These are phyloP conservation scores for Osmerus eperlanus DNA, from an alignment of 2,113 vertebrate species.

Conservation along the genomic window DNA sequence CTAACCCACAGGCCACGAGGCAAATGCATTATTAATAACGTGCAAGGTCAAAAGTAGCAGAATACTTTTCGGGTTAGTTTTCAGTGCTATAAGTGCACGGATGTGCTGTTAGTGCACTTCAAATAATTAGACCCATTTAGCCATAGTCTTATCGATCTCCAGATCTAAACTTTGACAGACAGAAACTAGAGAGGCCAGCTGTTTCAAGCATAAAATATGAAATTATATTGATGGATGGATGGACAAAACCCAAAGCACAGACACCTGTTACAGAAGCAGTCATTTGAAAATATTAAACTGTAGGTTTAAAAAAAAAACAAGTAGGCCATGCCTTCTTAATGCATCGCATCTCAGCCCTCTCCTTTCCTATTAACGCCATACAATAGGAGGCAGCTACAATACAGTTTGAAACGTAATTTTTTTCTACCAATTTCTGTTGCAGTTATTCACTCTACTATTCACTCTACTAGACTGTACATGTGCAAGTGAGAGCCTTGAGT, in stretches of 20 bases:
- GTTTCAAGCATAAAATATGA: neutral
- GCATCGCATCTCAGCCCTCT: neutral
- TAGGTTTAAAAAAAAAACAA: neutral
- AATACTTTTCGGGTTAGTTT: neutral
- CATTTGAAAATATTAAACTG: no score
- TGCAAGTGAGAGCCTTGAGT: no score
- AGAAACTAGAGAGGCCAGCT: neutral
- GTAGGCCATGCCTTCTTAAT: neutral
- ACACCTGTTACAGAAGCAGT: no score
- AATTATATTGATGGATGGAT: neutral
- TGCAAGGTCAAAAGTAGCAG: slow-evolving; percentile 27
- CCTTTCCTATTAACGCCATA: neutral
- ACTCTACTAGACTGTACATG: no score
- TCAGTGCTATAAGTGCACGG: neutral
- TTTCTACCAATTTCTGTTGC: neutral
- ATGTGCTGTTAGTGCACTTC: no score
- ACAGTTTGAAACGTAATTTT: neutral
- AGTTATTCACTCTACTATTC: no score
- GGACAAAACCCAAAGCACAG: neutral
- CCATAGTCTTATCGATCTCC: no score
- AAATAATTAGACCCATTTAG: no score
- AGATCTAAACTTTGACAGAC: no score
- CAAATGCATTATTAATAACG: slow-evolving; percentile 28
- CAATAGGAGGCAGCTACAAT: neutral
- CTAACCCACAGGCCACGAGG: slow-evolving; percentile 9